Conservation (phyloP, 2,113 vertebrate species). For the Erythrocercus mccallii region DNA sequence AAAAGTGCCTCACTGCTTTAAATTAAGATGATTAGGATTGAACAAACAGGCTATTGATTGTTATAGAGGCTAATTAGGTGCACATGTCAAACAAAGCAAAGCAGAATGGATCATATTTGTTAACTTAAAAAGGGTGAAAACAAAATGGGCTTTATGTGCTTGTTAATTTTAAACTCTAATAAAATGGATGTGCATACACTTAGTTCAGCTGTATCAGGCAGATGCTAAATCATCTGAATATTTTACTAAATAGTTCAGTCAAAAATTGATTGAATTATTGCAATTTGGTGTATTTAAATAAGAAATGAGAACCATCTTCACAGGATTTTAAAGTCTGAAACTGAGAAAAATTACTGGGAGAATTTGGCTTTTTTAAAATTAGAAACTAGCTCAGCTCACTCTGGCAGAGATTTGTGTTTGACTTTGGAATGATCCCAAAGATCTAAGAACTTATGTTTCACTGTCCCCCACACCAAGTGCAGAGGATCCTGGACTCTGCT, state of each 20-base stretch:
- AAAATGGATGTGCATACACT: not conserved
- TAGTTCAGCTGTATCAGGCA: not conserved
- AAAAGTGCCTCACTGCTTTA: not conserved
- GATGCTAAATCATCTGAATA: not conserved
- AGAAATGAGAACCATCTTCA: not conserved
- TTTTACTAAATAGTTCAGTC: not conserved
- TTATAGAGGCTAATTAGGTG: not conserved
- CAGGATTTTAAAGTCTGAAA: not conserved
- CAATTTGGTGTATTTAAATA: not conserved
- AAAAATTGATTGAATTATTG: not conserved
- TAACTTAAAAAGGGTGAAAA: not conserved
- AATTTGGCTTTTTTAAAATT: not conserved
- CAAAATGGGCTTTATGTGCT: not conserved
- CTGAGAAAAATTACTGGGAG: not conserved
- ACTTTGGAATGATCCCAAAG: not conserved
- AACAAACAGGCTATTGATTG: constrained; percentile 14
- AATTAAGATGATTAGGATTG: constrained; percentile 20
- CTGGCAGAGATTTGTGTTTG: not conserved
- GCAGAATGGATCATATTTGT: not conserved
- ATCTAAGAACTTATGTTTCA: not conserved
- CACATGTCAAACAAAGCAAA: not conserved
- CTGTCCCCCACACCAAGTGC: not conserved
- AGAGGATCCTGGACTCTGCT: not conserved
- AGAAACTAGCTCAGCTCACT: not conserved
- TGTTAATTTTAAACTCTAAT: not conserved